A percentile compares a stretch with the other conserved stretches of the same genome.
phyloP scores from a whole-genome alignment of 2,113 vertebrate species.

The Phocoena phocoena region DNA sequence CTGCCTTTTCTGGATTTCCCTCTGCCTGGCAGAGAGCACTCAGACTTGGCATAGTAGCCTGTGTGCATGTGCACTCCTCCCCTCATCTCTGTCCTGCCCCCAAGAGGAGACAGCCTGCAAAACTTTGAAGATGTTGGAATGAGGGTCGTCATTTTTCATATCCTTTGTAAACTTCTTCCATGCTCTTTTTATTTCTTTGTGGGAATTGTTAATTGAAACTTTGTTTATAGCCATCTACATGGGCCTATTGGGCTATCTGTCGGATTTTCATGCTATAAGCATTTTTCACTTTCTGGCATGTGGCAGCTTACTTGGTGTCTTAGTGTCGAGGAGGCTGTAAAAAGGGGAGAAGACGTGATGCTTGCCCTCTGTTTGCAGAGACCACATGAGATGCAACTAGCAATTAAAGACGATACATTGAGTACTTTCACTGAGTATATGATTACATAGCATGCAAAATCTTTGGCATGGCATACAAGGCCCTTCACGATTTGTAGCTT shows the following conservation, averaged over 20 bases:
- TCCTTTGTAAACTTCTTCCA: background rate
- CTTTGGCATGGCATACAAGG: background rate
- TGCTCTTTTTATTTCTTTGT: background rate
- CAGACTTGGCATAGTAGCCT: background rate
- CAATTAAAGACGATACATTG: background rate
- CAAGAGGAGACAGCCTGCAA: background rate
- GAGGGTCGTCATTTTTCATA: background rate
- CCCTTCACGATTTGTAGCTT: background rate
- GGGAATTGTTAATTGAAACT: background rate
- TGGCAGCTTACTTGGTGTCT: background rate
- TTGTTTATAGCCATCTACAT: background rate
- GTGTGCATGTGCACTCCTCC: no score
- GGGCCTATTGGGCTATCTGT: background rate
- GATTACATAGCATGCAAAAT: background rate
- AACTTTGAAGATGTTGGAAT: background rate
- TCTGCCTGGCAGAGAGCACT: background rate
- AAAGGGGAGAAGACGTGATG: accelerated
- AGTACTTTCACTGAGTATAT: background rate
- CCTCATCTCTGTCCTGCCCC: background rate
- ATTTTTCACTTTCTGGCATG: background rate
- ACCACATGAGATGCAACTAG: background rate
- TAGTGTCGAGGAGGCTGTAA: background rate
- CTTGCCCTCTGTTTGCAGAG: background rate
- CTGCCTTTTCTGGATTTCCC: background rate
- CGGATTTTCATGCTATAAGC: background rate